phyloP scores from a whole-genome alignment of 2,888 invertebrate genomes.

The Lissonota sp. region DNA sequence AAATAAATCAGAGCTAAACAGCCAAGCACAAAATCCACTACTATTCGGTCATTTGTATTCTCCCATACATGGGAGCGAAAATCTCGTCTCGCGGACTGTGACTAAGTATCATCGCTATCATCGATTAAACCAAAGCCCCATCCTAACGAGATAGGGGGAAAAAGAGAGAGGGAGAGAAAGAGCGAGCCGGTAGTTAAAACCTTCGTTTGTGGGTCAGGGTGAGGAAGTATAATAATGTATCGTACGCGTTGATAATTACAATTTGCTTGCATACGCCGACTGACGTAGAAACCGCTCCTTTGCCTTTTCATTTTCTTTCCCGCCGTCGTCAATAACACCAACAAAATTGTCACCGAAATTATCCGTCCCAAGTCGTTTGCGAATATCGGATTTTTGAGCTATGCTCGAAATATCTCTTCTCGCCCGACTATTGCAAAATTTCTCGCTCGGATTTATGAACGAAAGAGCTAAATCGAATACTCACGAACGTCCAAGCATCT shows the following conservation, averaged over 20 bases:
- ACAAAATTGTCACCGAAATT: slow-evolving; percentile 15
- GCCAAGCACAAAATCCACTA: neutral
- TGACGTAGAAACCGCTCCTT: neutral
- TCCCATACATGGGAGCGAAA: neutral
- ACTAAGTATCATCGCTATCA: slow-evolving; percentile 31
- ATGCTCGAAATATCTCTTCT: slow-evolving; percentile 45
- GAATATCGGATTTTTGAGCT: slow-evolving; percentile 20
- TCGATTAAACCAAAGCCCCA: slow-evolving; percentile 35
- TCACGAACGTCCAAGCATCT: neutral
- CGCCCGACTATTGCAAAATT: slow-evolving; percentile 43
- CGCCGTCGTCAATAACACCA: neutral
- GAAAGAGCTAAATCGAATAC: neutral
- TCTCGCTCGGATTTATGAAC: neutral
- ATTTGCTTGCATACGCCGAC: neutral
- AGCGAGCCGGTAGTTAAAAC: slow-evolving; percentile 35
- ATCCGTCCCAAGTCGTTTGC: neutral
- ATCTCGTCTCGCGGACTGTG: neutral
- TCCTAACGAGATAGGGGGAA: slow-evolving; percentile 19
- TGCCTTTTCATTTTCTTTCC: neutral
- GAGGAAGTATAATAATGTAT: slow-evolving; percentile 39
- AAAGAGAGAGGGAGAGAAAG: slow-evolving; percentile 22
- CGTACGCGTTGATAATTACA: slow-evolving; percentile 29
- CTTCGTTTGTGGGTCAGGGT: slow-evolving; percentile 58
- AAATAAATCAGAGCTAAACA: no score
- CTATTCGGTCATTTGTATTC: neutral